Evolutionary conservation across 2,113 vertebrate genomes (phyloP).

Genomic region (Psilopogon haemacephalus): DNA sequence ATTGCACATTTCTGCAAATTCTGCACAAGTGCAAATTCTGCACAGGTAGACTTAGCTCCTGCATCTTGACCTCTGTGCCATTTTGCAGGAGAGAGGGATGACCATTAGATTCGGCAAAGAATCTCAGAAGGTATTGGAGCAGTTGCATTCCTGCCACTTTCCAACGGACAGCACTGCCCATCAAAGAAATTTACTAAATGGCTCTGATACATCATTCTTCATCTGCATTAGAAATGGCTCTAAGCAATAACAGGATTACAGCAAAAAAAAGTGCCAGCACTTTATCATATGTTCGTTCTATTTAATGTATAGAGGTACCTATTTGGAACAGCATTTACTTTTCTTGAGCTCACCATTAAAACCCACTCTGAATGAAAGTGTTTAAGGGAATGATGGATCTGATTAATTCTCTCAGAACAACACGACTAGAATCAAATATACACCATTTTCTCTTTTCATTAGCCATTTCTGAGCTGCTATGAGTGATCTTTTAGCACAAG

Average conservation of each 20-base stretch:
- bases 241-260: conserved; percentile 62
- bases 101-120: neutral
- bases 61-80: neutral
- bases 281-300: conserved; percentile 69
- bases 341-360: conserved; percentile 59
- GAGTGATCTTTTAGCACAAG: neutral
- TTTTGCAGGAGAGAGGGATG: neutral
- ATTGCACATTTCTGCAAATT: neutral
- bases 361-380: conserved; percentile 53
- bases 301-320: conserved; percentile 63
- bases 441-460: conserved; percentile 43
- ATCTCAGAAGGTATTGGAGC: neutral
- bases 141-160: conserved; percentile 27
- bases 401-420: conserved; percentile 49
- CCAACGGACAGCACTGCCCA: conserved; percentile 22
- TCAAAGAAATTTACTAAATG: conserved; percentile 63
- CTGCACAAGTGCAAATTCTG: neutral
- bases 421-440: conserved; percentile 19
- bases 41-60: neutral
- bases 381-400: conserved; percentile 54
- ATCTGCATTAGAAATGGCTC: conserved; percentile 68
- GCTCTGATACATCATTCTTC: conserved; percentile 44
- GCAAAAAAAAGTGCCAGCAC: conserved; percentile 51
- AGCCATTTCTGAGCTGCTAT: conserved; percentile 14
- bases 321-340: conserved; percentile 68